Evolutionary conservation across 2,797 vertebrate species (phyloP), one percentile per base, ranked within the genome.

Genomic region (Acanthurus leucopareius): DNA sequence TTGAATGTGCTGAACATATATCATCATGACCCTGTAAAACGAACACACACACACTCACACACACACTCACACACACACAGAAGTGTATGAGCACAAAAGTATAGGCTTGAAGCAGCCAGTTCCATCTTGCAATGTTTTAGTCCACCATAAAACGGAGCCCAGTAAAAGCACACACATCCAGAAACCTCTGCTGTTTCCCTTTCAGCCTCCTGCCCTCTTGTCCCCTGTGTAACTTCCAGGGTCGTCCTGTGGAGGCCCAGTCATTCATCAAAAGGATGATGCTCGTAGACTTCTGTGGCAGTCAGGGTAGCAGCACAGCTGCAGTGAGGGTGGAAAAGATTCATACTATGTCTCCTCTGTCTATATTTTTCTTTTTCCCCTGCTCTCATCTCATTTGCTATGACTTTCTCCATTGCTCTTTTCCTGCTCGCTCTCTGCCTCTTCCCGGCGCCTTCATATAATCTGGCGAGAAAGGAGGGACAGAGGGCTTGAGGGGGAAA

Each of bases 191-290:
- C 85, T 85, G 89, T 91, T 89, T 90, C 80, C 71, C 80, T 91
- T 83, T 83, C 75, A 76, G 86, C 83, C 85, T 54, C 44, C 58
- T 89, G 83, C 84, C 79, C 81, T 83, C 79, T 72, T 32, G 73
- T 87, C 86, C 90, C 86, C 69, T 48, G 75, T 85, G 82, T 82
- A 68, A 88, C 71, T 87, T 67, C 54, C 83, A 79, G 85, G 87
- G 89, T 91, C 78, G 45, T 69, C 79, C 81, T 61, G 87, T 83
- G 88, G 92, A 86, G 75, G 75, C 83, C 88, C 88, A 84, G 80
- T 90, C 91, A 91, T 94, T 85, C 81, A 92, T 93, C 91, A 91
- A 90, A 90, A 88, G 71, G 13, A 77, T 74, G 80, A 90, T 80
- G 86, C 83, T 82, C 83, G 58, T 67, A 80, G 78, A 85, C 77